phyloP scores from a whole-genome alignment of 1,140 invertebrate genomes.

The Macrobrachium rosenbergii region DNA sequence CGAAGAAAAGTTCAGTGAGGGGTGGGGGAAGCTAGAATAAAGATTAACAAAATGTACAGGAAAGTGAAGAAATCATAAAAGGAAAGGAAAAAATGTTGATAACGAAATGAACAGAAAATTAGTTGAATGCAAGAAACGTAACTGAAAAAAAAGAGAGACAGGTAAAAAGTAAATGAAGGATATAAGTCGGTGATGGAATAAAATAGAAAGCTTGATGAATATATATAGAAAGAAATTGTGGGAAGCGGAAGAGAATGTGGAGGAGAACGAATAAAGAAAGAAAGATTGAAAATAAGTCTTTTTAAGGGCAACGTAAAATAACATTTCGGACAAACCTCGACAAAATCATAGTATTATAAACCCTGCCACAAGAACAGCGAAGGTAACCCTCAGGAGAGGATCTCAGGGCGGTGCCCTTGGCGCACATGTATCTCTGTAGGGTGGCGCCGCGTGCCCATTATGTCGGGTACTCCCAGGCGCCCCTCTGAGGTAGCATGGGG shows the following conservation, averaged over 20 bases:
- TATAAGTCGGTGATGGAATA: no score
- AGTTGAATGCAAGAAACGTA: no score
- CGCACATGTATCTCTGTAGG: not conserved
- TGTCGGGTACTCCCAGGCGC: not conserved
- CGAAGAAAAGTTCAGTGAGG: not conserved
- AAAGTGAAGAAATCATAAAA: not conserved
- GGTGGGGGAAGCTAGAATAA: not conserved
- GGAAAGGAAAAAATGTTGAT: not conserved
- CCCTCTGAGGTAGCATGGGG: constrained; percentile 31
- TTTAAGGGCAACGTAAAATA: not conserved
- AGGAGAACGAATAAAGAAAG: not conserved
- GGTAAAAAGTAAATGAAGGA: no score
- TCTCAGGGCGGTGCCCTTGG: not conserved
- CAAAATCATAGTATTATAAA: not conserved
- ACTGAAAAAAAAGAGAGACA: no score
- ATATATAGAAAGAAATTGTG: no score
- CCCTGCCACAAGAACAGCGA: not conserved
- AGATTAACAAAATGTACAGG: not conserved
- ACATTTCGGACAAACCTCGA: not conserved
- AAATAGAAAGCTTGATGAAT: no score
- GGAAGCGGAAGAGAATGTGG: not conserved
- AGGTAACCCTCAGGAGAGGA: not conserved
- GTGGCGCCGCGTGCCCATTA: constrained; percentile 9
- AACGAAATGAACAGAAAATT: not conserved
- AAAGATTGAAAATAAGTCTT: no score